Evolutionary conservation across 2,113 vertebrate genomes (phyloP).

Genomic region (Colistium nudipinnis): DNA sequence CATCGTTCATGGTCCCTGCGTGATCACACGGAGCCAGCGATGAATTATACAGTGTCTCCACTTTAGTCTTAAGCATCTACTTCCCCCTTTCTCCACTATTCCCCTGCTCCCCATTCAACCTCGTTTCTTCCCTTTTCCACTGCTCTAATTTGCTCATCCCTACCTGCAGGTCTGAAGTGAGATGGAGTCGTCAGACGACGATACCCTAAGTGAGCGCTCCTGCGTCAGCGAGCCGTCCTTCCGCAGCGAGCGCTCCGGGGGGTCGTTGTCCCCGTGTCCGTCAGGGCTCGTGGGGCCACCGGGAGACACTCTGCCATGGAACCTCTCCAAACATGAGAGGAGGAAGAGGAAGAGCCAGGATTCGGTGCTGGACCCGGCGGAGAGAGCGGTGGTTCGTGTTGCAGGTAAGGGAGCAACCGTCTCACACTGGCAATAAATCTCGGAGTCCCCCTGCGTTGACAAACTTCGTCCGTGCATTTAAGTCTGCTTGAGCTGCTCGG

Average conservation of each 20-base stretch:
- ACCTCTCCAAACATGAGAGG: slow-evolving; percentile 94
- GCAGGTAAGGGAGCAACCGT: slow-evolving; percentile 86
- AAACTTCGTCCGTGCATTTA: too few species aligned
- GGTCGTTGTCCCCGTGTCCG: slow-evolving; percentile 91
- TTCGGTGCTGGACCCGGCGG: slow-evolving; percentile 95
- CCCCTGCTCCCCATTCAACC: slow-evolving; percentile 23
- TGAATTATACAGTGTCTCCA: slow-evolving; percentile 66
- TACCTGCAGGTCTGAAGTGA: slow-evolving; percentile 31
- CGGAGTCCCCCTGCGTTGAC: background rate
- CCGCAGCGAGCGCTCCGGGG: slow-evolving; percentile 92
- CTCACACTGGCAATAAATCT: too few species aligned
- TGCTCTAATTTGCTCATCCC: slow-evolving; percentile 1
- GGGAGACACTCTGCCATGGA: slow-evolving; percentile 97
- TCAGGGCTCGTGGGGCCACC: slow-evolving; percentile 86
- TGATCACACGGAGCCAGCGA: slow-evolving; percentile 20
- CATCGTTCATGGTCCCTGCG: slow-evolving; percentile 49
- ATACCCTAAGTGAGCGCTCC: slow-evolving; percentile 94
- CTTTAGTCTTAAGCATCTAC: slow-evolving; percentile 10
- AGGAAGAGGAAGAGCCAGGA: slow-evolving; percentile 97
- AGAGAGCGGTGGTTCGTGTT: slow-evolving; percentile 95
- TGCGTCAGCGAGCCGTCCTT: slow-evolving; percentile 91
- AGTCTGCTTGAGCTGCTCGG: too few species aligned
- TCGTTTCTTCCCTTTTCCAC: slow-evolving; percentile 29
- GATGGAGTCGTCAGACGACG: slow-evolving; percentile 98
- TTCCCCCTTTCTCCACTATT: slow-evolving; percentile 17